Percentiles rank a stretch among this genome's conserved stretches.
Evolutionary conservation across 2,113 vertebrate species (phyloP).

Genomic region (Hippocampus mohnikei): DNA sequence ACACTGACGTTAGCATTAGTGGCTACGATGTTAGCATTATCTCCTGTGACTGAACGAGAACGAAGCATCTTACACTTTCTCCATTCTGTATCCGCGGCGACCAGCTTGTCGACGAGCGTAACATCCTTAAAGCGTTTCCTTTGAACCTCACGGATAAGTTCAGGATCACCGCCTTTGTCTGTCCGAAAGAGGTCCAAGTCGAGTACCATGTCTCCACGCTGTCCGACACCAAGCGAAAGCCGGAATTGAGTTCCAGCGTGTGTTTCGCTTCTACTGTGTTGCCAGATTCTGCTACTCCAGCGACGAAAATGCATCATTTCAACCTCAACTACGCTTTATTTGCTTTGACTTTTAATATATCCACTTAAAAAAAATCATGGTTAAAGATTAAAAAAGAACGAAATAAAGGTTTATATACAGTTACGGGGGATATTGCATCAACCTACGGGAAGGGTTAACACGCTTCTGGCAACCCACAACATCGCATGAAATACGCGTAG

Average conservation of each 20-base stretch:
- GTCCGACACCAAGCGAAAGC: conserved; percentile 14
- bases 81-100: conserved; percentile 86
- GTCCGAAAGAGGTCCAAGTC: conserved; percentile 89
- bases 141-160: conserved; percentile 81
- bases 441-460: background rate
- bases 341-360: background rate
- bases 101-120: conserved; percentile 84
- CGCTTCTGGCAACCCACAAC: background rate
- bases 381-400: background rate
- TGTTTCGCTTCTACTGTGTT: conserved; percentile 6
- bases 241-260: background rate
- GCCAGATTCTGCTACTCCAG: conserved; percentile 1
- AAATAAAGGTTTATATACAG: background rate
- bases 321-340: background rate
- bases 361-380: background rate
- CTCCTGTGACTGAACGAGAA: background rate
- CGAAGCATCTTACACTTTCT: conserved; percentile 81
- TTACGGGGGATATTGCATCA: background rate
- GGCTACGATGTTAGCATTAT: conserved; percentile 29
- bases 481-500: background rate
- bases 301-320: background rate
- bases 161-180: conserved; percentile 92
- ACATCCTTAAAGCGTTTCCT: conserved; percentile 91
- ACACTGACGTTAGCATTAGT: conserved; percentile 29
- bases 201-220: conserved; percentile 81